Evolutionary conservation across 2,113 vertebrate genomes (phyloP).

Genomic region (rat (Rattus norvegicus)): GRCr8 NC_086027.1:111891501-111892000

Average conservation of each 20-base stretch:
- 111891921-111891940: not conserved
- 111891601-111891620: conserved; percentile 41
- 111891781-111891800: not conserved
- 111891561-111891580: conserved; percentile 40
- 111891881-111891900: not conserved
- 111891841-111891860: not conserved
- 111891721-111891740: conserved; percentile 8
- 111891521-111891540: conserved; percentile 7
- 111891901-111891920: not conserved
- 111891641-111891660: conserved; percentile 18
- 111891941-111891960: not conserved
- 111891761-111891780: not conserved
- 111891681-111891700: not conserved
- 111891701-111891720: not conserved
- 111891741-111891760: not conserved
- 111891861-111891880: not conserved
- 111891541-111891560: not conserved
- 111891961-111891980: not conserved
- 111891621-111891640: conserved; percentile 7
- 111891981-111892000: not conserved
- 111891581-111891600: conserved; percentile 28
- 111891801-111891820: not conserved
- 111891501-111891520: conserved; percentile 33
- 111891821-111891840: not conserved
- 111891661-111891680: not conserved